These are phyloP conservation scores for Xiphophorus couchianus DNA, from an alignment of 2,113 vertebrate genomes.

Conservation along the genomic window DNA sequence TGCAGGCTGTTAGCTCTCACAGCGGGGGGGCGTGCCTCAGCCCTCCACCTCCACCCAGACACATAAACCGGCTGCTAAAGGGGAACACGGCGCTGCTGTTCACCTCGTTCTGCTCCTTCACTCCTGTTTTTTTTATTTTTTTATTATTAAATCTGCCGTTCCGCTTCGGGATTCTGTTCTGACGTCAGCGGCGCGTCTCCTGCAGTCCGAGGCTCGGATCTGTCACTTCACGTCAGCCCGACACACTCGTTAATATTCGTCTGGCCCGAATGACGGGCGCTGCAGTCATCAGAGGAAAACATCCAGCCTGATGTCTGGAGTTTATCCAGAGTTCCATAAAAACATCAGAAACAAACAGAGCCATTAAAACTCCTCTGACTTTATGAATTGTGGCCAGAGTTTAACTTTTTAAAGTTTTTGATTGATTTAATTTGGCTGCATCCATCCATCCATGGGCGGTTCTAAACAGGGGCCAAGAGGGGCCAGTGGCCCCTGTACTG, in stretches of 20 bases:
- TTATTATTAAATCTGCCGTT: conserved; percentile 1
- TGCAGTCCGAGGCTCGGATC: background rate
- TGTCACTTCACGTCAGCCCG: background rate
- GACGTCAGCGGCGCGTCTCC: conserved; percentile 4
- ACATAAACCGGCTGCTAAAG: conserved; percentile 16
- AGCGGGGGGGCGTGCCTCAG: conserved; percentile 24
- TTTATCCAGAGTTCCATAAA: background rate
- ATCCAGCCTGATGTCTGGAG: background rate
- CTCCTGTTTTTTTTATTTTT: background rate
- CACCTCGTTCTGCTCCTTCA: conserved; percentile 5
- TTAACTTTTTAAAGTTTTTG: too few relatives aligned
- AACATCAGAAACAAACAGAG: background rate
- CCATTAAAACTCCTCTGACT: too few relatives aligned
- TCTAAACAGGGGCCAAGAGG: too few relatives aligned
- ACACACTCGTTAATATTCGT: conserved; percentile 3
- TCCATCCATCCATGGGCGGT: too few relatives aligned
- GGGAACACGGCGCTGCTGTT: conserved; percentile 24
- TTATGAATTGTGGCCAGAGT: too few relatives aligned
- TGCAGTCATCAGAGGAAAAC: background rate
- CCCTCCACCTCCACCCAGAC: conserved; percentile 30
- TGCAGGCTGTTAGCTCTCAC: conserved; percentile 45
- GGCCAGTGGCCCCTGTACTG: too few relatives aligned
- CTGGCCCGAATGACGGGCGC: background rate
- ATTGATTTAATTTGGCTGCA: too few relatives aligned
- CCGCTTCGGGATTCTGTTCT: background rate